Conservation (phyloP, 2,888 invertebrate species). For the Tenthredo scrophulariae region DNA sequence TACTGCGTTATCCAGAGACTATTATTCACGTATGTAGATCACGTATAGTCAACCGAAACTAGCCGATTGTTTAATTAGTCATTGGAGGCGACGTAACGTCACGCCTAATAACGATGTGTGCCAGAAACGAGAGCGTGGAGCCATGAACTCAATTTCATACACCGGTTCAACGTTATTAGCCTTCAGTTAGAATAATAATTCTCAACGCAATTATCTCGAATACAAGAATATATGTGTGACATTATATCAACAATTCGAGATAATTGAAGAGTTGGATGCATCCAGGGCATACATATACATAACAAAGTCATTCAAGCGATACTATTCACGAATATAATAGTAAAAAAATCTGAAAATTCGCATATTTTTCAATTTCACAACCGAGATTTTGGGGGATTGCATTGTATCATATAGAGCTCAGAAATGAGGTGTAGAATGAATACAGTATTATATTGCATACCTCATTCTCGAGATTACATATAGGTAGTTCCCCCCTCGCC, state of each 20-base stretch:
- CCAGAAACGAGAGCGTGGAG: conserved; percentile 14
- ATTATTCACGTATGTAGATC: conserved; percentile 42
- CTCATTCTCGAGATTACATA: too few species aligned
- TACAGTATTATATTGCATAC: too few species aligned
- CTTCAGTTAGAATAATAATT: conserved; percentile 27
- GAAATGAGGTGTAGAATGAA: background rate
- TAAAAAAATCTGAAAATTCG: background rate
- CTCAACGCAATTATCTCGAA: background rate
- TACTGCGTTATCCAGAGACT: background rate
- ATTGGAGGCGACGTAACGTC: conserved; percentile 42
- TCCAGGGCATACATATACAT: too few species aligned
- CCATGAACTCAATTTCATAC: conserved; percentile 46
- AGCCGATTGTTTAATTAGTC: conserved; percentile 50
- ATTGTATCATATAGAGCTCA: background rate
- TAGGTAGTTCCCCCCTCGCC: too few species aligned
- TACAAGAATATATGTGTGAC: background rate
- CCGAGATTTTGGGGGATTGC: background rate
- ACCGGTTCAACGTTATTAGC: conserved; percentile 31
- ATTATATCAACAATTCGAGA: background rate
- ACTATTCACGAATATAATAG: background rate
- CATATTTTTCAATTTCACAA: background rate
- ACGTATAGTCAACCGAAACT: conserved; percentile 28
- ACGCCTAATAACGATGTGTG: conserved; percentile 29
- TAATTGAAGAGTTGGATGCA: background rate
- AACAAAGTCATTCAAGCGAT: too few species aligned